phyloP scores from a whole-genome alignment of 2,113 vertebrate genomes.

The Malurus cyaneus region DNA sequence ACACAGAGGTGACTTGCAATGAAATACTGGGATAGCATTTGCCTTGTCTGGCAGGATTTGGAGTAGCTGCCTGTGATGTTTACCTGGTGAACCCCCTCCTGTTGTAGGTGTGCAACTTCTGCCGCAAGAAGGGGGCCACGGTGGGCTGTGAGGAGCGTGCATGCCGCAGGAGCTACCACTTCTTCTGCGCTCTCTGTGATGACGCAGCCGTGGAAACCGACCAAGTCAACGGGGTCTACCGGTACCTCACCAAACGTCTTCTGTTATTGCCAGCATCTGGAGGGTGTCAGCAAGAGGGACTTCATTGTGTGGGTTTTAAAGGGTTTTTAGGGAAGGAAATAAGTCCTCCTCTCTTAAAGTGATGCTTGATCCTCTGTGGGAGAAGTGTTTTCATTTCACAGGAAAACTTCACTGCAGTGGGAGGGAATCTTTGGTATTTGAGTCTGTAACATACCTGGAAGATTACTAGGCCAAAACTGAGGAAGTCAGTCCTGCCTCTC shows the following conservation, averaged over 20 bases:
- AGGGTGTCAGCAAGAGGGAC: background rate
- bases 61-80: background rate
- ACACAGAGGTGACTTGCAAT: fast-evolving
- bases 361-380: background rate
- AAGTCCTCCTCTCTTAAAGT: background rate
- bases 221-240: conserved; percentile 53
- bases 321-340: background rate
- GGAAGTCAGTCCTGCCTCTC: background rate
- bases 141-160: conserved; percentile 72
- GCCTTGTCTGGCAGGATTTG: background rate
- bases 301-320: fast-evolving
- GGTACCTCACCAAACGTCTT: conserved; percentile 47
- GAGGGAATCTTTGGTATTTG: background rate
- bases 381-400: background rate
- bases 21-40: background rate
- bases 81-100: background rate
- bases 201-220: conserved; percentile 39
- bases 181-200: conserved; percentile 68
- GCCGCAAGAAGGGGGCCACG: conserved; percentile 69
- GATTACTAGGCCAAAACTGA: background rate
- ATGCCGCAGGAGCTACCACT: conserved; percentile 75
- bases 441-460: background rate
- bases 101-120: conserved; percentile 66
- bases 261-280: background rate
- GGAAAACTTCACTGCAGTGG: background rate